A percentile compares a stretch with the other conserved stretches of the same genome.
Evolutionary conservation across 1,140 invertebrate species (phyloP).

Genomic region (Hypsibius dujardini): DNA sequence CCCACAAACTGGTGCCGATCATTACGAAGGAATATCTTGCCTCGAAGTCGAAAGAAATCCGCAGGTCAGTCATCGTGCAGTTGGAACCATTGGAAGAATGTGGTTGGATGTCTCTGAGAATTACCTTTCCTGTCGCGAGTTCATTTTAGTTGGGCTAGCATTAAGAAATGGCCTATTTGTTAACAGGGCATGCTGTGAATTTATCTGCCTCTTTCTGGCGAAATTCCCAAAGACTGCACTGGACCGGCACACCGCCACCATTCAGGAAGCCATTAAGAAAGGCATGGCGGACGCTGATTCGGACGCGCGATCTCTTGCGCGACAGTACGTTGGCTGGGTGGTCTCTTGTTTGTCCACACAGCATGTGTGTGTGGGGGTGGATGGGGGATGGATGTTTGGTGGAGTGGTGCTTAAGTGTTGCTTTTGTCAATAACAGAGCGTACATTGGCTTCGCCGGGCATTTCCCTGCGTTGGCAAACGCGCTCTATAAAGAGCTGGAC

Average conservation of each 20-base stretch:
- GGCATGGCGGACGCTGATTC: slow-evolving; percentile 79
- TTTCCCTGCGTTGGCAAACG: slow-evolving; percentile 73
- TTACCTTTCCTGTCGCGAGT: too few species aligned
- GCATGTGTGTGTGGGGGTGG: too few species aligned
- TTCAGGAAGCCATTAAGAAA: slow-evolving; percentile 68
- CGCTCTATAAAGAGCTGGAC: slow-evolving; percentile 62
- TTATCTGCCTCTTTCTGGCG: slow-evolving; percentile 61
- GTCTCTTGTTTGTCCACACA: too few species aligned
- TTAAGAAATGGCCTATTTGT: slow-evolving; percentile 23
- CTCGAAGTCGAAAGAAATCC: slow-evolving; percentile 79
- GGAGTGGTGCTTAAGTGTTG: too few species aligned
- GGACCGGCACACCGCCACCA: slow-evolving; percentile 54
- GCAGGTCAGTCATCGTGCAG: too few species aligned
- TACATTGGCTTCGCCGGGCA: slow-evolving; percentile 74
- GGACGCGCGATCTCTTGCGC: slow-evolving; percentile 47
- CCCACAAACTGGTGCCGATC: slow-evolving; percentile 68
- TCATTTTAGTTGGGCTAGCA: too few species aligned
- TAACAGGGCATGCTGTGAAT: slow-evolving; percentile 53
- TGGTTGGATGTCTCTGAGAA: too few species aligned
- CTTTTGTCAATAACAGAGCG: slow-evolving; percentile 41
- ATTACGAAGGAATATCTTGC: slow-evolving; percentile 50
- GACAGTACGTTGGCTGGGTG: slow-evolving; percentile 37
- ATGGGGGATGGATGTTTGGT: too few species aligned
- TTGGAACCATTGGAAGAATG: too few species aligned
- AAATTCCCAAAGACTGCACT: slow-evolving; percentile 62